phyloP scores from a whole-genome alignment of 1,140 invertebrate genomes.

The Platyscapa corneri region DNA sequence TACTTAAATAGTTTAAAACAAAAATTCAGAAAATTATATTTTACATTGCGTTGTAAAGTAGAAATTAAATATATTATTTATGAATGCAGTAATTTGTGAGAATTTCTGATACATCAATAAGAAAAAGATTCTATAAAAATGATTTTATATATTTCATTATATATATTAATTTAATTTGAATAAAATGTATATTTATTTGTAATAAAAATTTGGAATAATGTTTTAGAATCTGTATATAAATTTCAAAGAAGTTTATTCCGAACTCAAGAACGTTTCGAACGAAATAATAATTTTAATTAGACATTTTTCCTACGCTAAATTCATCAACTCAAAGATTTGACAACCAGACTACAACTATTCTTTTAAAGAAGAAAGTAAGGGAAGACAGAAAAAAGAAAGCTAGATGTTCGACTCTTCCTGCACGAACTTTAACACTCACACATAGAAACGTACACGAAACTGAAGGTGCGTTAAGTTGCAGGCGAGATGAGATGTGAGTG shows the following conservation, averaged over 20 bases:
- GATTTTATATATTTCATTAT: too few relatives aligned
- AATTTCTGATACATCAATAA: too few relatives aligned
- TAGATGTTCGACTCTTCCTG: neutral
- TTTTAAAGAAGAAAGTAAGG: neutral
- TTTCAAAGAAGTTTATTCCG: neutral
- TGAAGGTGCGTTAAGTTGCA: slow-evolving; percentile 58
- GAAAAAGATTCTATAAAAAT: too few relatives aligned
- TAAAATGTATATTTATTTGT: neutral
- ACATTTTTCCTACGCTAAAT: neutral
- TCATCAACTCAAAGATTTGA: neutral
- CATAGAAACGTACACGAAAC: neutral
- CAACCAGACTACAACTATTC: slow-evolving; percentile 15
- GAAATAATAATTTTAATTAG: neutral
- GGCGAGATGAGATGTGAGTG: slow-evolving; percentile 66
- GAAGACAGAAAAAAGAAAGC: slow-evolving; percentile 20
- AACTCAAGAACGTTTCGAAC: neutral
- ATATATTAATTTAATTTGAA: neutral
- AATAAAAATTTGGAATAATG: neutral
- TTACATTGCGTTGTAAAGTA: neutral
- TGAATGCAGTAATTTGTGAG: neutral
- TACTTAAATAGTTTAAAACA: neutral
- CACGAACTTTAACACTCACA: neutral
- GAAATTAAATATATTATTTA: neutral
- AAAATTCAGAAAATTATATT: neutral
- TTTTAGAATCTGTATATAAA: neutral